Evolutionary conservation across 2,797 vertebrate genomes (phyloP).

Genomic region (Acanthis flammea): DNA sequence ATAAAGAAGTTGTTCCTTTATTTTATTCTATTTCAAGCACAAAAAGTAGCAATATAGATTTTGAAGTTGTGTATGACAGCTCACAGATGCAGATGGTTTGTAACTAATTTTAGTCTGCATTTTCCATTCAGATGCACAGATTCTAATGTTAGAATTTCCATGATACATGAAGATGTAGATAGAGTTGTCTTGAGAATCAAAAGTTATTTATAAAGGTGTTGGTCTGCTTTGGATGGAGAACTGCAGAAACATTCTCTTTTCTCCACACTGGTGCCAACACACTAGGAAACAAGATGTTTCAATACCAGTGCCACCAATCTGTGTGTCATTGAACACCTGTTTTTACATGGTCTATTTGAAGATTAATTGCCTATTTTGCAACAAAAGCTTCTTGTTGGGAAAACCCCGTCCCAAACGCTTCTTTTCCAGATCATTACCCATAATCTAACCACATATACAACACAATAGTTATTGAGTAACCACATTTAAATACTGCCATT

Average conservation of each 20-base stretch:
- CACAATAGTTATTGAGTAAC: not conserved
- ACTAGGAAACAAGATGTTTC: constrained; percentile 10
- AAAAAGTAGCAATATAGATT: not conserved
- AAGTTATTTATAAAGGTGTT: constrained; percentile 6
- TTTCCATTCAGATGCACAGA: constrained; percentile 18
- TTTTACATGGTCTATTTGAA: constrained; percentile 41
- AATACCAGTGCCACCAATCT: not conserved
- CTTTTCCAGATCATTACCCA: constrained; percentile 23
- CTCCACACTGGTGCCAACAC: not conserved
- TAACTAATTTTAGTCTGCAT: constrained; percentile 3
- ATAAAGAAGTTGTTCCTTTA: not conserved
- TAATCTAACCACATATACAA: not conserved
- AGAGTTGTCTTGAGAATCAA: not conserved
- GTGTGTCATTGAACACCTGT: not conserved
- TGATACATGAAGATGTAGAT: not conserved
- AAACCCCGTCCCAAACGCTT: not conserved
- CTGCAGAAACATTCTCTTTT: not conserved
- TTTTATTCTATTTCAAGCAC: not conserved
- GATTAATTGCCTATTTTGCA: constrained; percentile 32
- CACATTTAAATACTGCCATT: not conserved
- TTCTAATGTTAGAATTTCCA: constrained; percentile 24
- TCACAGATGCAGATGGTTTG: constrained; percentile 12
- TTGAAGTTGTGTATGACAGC: not conserved
- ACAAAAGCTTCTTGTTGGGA: not conserved
- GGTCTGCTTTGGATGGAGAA: not conserved